phyloP scores from a whole-genome alignment of 1,140 invertebrate species.

The Aricia agestis region DNA sequence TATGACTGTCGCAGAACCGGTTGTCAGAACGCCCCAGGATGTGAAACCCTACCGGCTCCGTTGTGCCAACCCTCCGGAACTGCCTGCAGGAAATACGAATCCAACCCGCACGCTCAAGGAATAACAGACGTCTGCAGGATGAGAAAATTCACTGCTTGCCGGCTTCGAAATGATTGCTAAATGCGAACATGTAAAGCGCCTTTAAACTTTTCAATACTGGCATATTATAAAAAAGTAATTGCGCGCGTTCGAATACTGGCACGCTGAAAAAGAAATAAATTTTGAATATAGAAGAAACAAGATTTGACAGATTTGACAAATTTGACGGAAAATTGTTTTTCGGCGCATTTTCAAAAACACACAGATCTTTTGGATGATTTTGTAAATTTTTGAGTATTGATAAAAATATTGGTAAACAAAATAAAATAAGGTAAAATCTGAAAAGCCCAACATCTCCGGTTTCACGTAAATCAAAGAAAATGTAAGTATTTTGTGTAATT shows the following conservation, averaged over 20 bases:
- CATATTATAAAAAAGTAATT: no score
- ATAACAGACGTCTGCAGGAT: constrained; percentile 49
- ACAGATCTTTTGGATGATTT: constrained; percentile 38
- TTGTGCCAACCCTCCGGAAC: neutral
- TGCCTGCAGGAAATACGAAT: neutral
- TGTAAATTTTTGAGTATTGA: constrained; percentile 14
- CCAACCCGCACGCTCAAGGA: constrained; percentile 54
- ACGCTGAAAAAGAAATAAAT: no score
- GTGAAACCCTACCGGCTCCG: constrained; percentile 73
- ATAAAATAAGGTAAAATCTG: constrained; percentile 36
- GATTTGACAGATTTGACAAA: no score
- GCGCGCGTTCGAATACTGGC: no score
- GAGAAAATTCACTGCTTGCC: constrained; percentile 19
- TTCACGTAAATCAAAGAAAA: no score
- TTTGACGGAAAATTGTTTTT: no score
- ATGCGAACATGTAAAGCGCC: neutral
- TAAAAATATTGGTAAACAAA: constrained; percentile 20
- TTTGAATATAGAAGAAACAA: no score
- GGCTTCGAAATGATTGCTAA: neutral
- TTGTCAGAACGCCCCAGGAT: constrained; percentile 80
- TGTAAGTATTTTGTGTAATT: no score
- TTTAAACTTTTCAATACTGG: constrained; percentile 25
- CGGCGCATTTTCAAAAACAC: constrained; percentile 23
- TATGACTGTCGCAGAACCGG: constrained; percentile 82
- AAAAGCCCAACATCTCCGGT: constrained; percentile 33